A percentile compares a stretch with the other conserved stretches of the same genome.
Evolutionary conservation across 1,140 invertebrate genomes (phyloP).

Genomic region (Drosophila elegans): DNA sequence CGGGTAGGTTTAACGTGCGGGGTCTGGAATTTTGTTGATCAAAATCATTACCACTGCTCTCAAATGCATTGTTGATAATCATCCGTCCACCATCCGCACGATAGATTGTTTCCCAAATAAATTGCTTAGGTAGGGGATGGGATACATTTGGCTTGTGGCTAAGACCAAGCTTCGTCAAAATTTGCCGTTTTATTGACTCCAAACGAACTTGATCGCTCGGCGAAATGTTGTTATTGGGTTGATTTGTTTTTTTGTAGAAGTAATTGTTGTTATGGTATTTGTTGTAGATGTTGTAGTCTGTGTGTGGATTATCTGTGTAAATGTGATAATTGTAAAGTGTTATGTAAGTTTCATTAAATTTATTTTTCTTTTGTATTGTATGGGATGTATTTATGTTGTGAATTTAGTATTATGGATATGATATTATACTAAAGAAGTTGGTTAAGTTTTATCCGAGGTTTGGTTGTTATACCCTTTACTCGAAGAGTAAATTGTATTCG

Average conservation of each 20-base stretch:
- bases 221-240: slow-evolving; percentile 53
- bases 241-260: slow-evolving; percentile 56
- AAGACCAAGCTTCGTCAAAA: slow-evolving; percentile 90
- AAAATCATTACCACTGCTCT: slow-evolving; percentile 14
- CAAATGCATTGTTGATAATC: slow-evolving; percentile 50
- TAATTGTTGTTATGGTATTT: slow-evolving; percentile 61
- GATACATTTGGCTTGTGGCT: slow-evolving; percentile 89
- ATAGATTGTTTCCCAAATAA: slow-evolving; percentile 89
- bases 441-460: too few species aligned
- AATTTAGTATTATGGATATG: background rate
- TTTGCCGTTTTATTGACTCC: slow-evolving; percentile 91
- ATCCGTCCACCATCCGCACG: slow-evolving; percentile 86
- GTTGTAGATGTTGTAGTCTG: slow-evolving; percentile 69
- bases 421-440: too few species aligned
- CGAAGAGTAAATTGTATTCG: too few species aligned
- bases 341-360: slow-evolving; percentile 42
- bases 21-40: slow-evolving; percentile 6
- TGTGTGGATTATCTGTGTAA: slow-evolving; percentile 78
- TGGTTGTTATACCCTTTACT: too few species aligned
- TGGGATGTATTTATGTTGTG: background rate
- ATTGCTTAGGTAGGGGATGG: slow-evolving; percentile 87
- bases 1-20: slow-evolving; percentile 3
- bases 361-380: slow-evolving; percentile 13
- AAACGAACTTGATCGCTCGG: slow-evolving; percentile 87
- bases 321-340: slow-evolving; percentile 77